phyloP scores from a whole-genome alignment of 2,888 invertebrate genomes.

The Ornithoptera priamus region DNA sequence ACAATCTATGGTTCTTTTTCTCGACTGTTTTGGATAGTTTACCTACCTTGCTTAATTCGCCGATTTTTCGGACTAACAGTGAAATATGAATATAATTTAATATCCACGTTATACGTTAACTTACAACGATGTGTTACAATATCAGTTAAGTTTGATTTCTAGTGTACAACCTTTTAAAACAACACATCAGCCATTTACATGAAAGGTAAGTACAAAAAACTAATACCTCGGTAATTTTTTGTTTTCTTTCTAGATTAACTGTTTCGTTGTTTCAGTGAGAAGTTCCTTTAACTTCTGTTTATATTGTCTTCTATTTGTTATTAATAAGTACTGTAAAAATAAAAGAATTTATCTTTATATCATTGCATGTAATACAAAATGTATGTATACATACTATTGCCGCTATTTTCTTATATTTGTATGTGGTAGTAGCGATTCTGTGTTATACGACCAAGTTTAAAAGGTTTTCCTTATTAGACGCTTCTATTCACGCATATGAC shows the following conservation, averaged over 20 bases:
- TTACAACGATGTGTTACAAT: slow-evolving; percentile 62
- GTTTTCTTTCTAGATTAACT: slow-evolving; percentile 50
- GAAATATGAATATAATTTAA: slow-evolving; percentile 63
- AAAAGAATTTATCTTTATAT: slow-evolving; percentile 50
- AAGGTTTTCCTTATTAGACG: slow-evolving; percentile 47
- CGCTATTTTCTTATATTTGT: slow-evolving; percentile 72
- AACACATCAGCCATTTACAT: slow-evolving; percentile 77
- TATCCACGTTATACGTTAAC: slow-evolving; percentile 47
- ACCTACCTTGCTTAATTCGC: slow-evolving; percentile 74
- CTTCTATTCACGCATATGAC: slow-evolving; percentile 51
- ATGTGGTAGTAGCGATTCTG: slow-evolving; percentile 44
- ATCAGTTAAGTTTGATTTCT: slow-evolving; percentile 50
- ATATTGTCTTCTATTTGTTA: slow-evolving; percentile 27
- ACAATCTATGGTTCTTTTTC: slow-evolving; percentile 75
- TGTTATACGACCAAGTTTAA: slow-evolving; percentile 61
- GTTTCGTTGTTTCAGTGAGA: slow-evolving; percentile 43
- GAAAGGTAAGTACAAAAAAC: slow-evolving; percentile 79
- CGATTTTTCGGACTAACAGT: slow-evolving; percentile 69
- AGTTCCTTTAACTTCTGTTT: slow-evolving; percentile 28
- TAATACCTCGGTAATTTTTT: slow-evolving; percentile 67
- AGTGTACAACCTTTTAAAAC: slow-evolving; percentile 50
- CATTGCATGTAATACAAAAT: slow-evolving; percentile 49
- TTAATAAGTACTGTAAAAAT: slow-evolving; percentile 42
- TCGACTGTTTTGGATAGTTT: slow-evolving; percentile 80
- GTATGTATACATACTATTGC: slow-evolving; percentile 67